Percentiles rank a stretch among this genome's conserved stretches.
Conservation (phyloP, 2,113 vertebrate species). For the Anser brachyrhynchus region DNA sequence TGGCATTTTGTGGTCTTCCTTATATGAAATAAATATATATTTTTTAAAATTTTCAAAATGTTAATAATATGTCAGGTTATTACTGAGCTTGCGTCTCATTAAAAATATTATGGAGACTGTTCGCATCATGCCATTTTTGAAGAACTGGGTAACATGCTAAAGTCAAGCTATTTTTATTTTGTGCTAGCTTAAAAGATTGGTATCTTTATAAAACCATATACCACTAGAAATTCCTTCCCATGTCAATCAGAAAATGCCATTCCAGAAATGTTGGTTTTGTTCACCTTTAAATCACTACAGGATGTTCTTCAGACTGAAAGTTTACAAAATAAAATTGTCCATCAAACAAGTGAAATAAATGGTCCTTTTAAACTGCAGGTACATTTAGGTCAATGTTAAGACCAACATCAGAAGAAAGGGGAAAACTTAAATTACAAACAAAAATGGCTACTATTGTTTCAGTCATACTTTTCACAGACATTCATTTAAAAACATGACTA, state of each 20-base stretch:
- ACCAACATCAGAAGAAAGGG: not conserved
- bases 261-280: not conserved
- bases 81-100: not conserved
- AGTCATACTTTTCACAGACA: not conserved
- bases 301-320: not conserved
- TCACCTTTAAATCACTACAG: not conserved
- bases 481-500: not conserved
- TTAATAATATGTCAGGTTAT: not conserved
- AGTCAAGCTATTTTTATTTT: not conserved
- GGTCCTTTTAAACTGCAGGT: not conserved
- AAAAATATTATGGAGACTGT: not conserved
- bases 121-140: not conserved
- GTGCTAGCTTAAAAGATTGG: not conserved
- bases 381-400: not conserved
- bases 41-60: not conserved
- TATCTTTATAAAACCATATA: not conserved
- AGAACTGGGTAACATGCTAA: not conserved
- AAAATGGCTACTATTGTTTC: not conserved
- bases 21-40: not conserved
- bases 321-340: not conserved
- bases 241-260: not conserved
- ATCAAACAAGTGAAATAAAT: not conserved
- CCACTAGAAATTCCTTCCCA: not conserved
- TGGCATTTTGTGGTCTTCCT: constrained; percentile 39
- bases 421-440: not conserved